Evolutionary conservation across 2,888 invertebrate species (phyloP).

Genomic region (Empis stercorea): DNA sequence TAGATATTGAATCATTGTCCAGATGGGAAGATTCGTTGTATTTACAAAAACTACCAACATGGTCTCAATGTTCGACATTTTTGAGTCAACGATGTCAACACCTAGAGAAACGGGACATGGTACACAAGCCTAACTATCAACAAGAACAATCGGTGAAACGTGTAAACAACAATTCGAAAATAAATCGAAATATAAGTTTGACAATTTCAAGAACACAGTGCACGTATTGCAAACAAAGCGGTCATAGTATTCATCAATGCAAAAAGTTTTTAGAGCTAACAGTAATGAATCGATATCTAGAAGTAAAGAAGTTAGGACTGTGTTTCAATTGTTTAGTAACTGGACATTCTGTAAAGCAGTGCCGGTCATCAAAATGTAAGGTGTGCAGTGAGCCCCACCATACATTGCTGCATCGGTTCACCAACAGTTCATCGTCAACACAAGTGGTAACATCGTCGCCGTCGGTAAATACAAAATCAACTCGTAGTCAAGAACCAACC

Average conservation of each 20-base stretch:
- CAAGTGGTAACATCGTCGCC: neutral
- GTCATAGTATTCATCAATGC: neutral
- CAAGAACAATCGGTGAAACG: neutral
- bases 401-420: neutral
- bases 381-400: neutral
- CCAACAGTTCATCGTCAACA: neutral
- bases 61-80: slow-evolving; percentile 7
- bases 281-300: neutral
- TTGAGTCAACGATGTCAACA: slow-evolving; percentile 7
- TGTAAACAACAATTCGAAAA: neutral
- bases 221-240: neutral
- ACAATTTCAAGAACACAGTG: neutral
- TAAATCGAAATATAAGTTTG: neutral
- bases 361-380: neutral
- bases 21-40: slow-evolving; percentile 11
- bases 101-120: neutral
- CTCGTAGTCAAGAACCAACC: too few relatives aligned
- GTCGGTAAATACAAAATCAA: neutral
- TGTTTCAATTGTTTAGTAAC: neutral
- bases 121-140: neutral
- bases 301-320: neutral
- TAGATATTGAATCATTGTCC: slow-evolving; percentile 6
- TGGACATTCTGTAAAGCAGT: neutral
- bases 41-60: slow-evolving; percentile 8
- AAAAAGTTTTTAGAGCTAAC: too few relatives aligned